Evolutionary conservation across 2,888 invertebrate species (phyloP).

Genomic region (Xestoiulus laeticollis): DNA sequence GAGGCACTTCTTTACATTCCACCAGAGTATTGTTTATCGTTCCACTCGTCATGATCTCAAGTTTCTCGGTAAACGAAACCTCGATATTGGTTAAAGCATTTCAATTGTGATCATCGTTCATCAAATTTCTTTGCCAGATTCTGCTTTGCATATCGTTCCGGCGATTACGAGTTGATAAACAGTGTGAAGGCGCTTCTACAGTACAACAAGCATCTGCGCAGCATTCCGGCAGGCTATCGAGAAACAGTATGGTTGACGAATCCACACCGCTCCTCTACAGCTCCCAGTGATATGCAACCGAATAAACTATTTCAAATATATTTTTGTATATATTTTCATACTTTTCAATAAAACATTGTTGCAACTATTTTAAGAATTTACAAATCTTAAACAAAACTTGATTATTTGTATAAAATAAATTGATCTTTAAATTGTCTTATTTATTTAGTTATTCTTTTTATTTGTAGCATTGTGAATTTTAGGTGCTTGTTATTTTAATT

Average conservation of each 20-base stretch:
- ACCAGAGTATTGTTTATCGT: slow-evolving; percentile 45
- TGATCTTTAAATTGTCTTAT: not conserved
- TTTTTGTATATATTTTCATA: not conserved
- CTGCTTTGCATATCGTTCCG: not conserved
- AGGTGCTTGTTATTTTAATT: not conserved
- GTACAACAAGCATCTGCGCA: not conserved
- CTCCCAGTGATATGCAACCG: not conserved
- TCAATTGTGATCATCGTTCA: not conserved
- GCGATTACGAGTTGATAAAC: not conserved
- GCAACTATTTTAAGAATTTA: not conserved
- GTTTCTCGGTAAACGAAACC: slow-evolving; percentile 35
- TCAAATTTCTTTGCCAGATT: not conserved
- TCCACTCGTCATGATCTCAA: slow-evolving; percentile 19
- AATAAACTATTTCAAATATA: not conserved
- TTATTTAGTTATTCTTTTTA: not conserved
- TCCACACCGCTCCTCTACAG: not conserved
- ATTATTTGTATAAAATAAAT: not conserved
- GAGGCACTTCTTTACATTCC: slow-evolving; percentile 30
- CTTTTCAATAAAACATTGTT: not conserved
- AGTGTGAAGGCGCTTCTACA: not conserved
- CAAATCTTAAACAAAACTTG: not conserved
- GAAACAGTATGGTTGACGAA: not conserved
- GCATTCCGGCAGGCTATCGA: not conserved
- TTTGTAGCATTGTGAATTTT: not conserved
- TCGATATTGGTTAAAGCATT: not conserved